phyloP scores from a whole-genome alignment of 2,113 vertebrate species.

The Engystomops pustulosus region DNA sequence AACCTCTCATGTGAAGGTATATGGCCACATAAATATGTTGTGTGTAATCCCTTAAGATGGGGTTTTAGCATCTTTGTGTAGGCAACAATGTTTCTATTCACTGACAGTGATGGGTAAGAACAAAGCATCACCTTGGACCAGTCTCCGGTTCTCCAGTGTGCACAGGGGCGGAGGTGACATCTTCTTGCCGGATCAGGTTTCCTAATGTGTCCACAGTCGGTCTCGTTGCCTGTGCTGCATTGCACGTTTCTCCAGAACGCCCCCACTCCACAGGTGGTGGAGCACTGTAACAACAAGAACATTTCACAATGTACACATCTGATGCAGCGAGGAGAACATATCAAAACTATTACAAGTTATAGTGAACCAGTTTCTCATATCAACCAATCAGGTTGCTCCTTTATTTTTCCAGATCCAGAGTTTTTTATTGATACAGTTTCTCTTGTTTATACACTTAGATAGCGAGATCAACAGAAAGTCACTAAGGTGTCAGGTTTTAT shows the following conservation, averaged over 20 bases:
- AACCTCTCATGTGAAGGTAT: too few relatives aligned
- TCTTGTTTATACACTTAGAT: too few relatives aligned
- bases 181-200: conserved; percentile 86
- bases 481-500: too few relatives aligned
- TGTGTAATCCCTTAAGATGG: too few relatives aligned
- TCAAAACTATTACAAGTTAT: not conserved
- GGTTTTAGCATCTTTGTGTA: too few relatives aligned
- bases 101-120: too few relatives aligned
- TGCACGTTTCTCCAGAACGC: conserved; percentile 84
- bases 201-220: conserved; percentile 77
- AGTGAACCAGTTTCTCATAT: not conserved
- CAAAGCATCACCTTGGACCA: conserved; percentile 85
- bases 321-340: not conserved
- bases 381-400: not conserved
- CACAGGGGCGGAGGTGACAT: conserved; percentile 89
- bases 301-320: too few relatives aligned
- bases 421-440: too few relatives aligned
- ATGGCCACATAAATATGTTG: too few relatives aligned
- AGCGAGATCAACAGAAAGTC: too few relatives aligned
- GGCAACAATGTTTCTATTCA: too few relatives aligned
- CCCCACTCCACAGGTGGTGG: conserved; percentile 90
- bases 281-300: conserved; percentile 78
- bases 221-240: conserved; percentile 80
- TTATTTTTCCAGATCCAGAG: not conserved
- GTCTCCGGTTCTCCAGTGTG: conserved; percentile 84